phyloP scores from a whole-genome alignment of 2,888 invertebrate genomes.

The Dioctria rufipes region DNA sequence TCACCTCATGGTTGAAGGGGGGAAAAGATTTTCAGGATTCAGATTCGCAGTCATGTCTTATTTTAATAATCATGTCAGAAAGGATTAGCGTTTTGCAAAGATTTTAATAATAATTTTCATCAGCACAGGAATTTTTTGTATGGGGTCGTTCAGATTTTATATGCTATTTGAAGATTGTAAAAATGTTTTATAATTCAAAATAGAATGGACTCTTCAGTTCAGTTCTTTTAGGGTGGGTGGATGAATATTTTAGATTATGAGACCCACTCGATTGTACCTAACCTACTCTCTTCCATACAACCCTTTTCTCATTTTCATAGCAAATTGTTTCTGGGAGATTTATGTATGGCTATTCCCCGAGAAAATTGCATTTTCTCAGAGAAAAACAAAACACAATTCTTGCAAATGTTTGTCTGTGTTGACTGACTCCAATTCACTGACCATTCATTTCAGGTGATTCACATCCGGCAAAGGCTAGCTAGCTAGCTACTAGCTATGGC shows the following conservation, averaged over 20 bases:
- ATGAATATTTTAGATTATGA: conserved; percentile 7
- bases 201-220: background rate
- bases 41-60: background rate
- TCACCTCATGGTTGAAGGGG: background rate
- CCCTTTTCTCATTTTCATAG: conserved; percentile 9
- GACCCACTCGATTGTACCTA: background rate
- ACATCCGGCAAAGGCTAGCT: background rate
- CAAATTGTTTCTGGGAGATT: conserved; percentile 4
- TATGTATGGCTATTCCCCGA: conserved; percentile 6
- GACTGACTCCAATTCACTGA: background rate
- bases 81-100: conserved; percentile 1
- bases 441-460: conserved; percentile 13
- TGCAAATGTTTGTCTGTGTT: conserved; percentile 2
- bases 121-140: background rate
- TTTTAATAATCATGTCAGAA: conserved; percentile 13
- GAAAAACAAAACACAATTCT: background rate
- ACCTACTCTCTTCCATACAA: background rate
- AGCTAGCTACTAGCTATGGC: too few species aligned
- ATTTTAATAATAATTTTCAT: background rate
- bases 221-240: background rate
- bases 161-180: background rate
- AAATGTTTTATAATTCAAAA: background rate
- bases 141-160: background rate
- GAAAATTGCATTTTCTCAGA: conserved; percentile 10
- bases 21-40: conserved; percentile 8